phyloP scores from a whole-genome alignment of 2,888 invertebrate species.

The Gandaritis pyraliata region DNA sequence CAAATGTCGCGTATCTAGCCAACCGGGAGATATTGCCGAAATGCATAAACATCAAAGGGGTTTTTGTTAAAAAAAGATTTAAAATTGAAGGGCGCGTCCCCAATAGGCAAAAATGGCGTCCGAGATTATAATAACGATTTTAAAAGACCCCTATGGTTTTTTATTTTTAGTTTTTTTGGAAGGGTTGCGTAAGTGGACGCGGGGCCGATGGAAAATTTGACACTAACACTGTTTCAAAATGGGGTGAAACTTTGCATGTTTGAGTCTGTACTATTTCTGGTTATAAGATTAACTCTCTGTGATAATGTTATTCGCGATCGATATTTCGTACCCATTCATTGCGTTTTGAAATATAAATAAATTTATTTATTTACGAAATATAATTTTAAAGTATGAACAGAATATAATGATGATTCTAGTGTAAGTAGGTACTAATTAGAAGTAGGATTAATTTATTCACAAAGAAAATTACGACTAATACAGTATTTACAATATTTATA shows the following conservation, averaged over 20 bases:
- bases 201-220: constrained; percentile 73
- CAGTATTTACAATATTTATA: too few species aligned
- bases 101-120: constrained; percentile 74
- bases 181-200: constrained; percentile 80
- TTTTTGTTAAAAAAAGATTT: constrained; percentile 80
- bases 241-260: constrained; percentile 68
- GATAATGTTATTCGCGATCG: constrained; percentile 18
- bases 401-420: too few species aligned
- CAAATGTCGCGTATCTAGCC: constrained; percentile 77
- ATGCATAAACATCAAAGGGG: constrained; percentile 83
- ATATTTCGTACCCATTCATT: constrained; percentile 14
- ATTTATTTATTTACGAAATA: too few species aligned
- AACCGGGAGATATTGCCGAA: constrained; percentile 80
- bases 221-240: constrained; percentile 73
- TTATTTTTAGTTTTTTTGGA: constrained; percentile 71
- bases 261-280: constrained; percentile 44
- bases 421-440: too few species aligned
- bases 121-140: constrained; percentile 85
- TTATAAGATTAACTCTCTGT: constrained; percentile 36
- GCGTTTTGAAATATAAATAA: neutral
- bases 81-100: constrained; percentile 83
- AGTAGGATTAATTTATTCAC: too few species aligned
- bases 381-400: too few species aligned
- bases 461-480: too few species aligned
- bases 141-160: constrained; percentile 72